Conservation (phyloP, 2,113 vertebrate genomes). For the Atrichornis clamosus region DNA sequence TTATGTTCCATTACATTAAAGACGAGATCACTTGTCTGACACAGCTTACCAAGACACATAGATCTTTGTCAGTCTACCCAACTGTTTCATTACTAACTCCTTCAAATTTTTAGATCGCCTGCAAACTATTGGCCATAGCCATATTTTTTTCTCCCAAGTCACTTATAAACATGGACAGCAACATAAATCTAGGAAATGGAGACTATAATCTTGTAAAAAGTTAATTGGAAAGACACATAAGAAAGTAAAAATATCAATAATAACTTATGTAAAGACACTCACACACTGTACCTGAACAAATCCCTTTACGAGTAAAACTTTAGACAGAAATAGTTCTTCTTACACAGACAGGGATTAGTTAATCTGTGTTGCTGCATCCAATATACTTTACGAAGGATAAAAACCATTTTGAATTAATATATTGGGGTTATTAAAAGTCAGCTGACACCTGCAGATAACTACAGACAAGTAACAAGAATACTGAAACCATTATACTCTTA, state of each 20-base stretch:
- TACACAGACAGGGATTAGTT: neutral
- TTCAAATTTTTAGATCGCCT: neutral
- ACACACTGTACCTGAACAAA: neutral
- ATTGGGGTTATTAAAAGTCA: neutral
- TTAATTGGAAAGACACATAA: neutral
- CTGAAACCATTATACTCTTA: neutral
- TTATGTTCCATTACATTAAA: neutral
- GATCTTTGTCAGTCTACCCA: neutral
- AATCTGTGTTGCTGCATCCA: neutral
- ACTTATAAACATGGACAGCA: neutral
- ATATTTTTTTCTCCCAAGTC: neutral
- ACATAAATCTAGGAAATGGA: neutral
- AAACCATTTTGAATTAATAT: slow-evolving; percentile 26
- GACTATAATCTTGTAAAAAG: neutral
- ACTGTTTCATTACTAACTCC: neutral
- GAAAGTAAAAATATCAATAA: neutral
- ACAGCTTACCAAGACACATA: neutral
- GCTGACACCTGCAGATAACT: neutral
- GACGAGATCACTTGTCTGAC: neutral
- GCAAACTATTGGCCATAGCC: neutral
- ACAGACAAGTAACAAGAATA: neutral
- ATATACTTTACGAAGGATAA: slow-evolving; percentile 5
- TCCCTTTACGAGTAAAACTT: neutral
- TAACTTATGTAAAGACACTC: neutral
- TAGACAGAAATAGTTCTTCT: neutral